Percentiles rank a stretch among this genome's conserved stretches.
These are phyloP conservation scores for Pogona vitticeps DNA, from an alignment of 2,113 vertebrate genomes.

Conservation along the genomic window DNA sequence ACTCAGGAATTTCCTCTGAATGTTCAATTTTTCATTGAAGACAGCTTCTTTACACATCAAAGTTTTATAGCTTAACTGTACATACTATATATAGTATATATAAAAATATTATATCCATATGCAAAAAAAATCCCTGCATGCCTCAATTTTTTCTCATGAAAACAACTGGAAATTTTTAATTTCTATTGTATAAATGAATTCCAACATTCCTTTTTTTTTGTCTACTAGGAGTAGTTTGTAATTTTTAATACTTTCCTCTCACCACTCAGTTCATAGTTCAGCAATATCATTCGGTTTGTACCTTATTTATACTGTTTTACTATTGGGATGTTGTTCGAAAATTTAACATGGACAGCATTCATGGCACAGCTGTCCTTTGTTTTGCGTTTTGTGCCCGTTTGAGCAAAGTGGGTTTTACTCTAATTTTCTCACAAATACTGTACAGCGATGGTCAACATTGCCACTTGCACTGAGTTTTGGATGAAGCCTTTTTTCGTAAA, in stretches of 20 bases:
- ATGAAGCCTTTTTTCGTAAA: slow-evolving; percentile 84
- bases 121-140: slow-evolving; percentile 91
- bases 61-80: slow-evolving; percentile 93
- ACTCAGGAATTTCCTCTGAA: slow-evolving; percentile 99
- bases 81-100: slow-evolving; percentile 86
- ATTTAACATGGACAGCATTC: slow-evolving; percentile 69
- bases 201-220: slow-evolving; percentile 91
- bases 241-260: slow-evolving; percentile 72
- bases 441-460: slow-evolving; percentile 82
- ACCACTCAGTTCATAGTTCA: slow-evolving; percentile 77
- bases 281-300: slow-evolving; percentile 88
- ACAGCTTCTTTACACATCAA: slow-evolving; percentile 90
- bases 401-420: slow-evolving; percentile 83
- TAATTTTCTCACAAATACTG: slow-evolving; percentile 77
- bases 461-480: slow-evolving; percentile 88
- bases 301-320: slow-evolving; percentile 82
- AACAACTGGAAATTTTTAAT: slow-evolving; percentile 88
- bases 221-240: slow-evolving; percentile 81
- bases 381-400: slow-evolving; percentile 57
- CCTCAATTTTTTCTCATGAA: slow-evolving; percentile 86
- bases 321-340: slow-evolving; percentile 83
- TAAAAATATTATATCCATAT: slow-evolving; percentile 92
- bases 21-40: slow-evolving; percentile 96
- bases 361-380: slow-evolving; percentile 61
- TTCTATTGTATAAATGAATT: slow-evolving; percentile 86